These are phyloP conservation scores for pig (Sus scrofa) DNA, from an alignment of 2,113 vertebrate species.

Conservation along the genomic window DNA sequence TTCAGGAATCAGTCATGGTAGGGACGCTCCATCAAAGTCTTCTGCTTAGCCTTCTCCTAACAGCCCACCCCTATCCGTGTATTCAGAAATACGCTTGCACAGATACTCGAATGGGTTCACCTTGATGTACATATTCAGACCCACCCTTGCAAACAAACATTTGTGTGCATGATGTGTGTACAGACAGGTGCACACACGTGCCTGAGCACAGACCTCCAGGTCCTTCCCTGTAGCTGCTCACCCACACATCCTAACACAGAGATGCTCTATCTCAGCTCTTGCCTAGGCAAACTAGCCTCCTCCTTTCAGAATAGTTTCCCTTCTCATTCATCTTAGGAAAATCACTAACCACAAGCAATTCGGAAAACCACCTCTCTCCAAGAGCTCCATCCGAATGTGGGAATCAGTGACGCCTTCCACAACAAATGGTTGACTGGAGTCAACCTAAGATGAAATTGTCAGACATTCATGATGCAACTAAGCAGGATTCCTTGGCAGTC, in stretches of 20 bases:
- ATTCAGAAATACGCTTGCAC: background rate
- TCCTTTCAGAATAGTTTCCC: background rate
- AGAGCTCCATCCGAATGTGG: conserved; percentile 10
- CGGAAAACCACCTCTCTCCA: conserved; percentile 60
- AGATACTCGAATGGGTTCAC: background rate
- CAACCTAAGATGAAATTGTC: background rate
- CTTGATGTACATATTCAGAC: background rate
- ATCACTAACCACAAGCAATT: conserved; percentile 62
- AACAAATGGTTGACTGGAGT: conserved; percentile 40
- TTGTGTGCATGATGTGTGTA: background rate
- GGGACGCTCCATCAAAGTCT: background rate
- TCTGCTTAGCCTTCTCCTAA: background rate
- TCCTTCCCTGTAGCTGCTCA: background rate
- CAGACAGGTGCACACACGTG: background rate
- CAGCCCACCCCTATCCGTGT: fast-evolving
- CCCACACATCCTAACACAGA: background rate
- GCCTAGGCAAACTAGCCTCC: background rate
- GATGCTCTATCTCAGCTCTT: background rate
- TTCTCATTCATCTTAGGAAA: background rate
- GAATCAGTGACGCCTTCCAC: conserved; percentile 14
- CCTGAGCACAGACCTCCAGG: background rate
- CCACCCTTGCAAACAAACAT: background rate
- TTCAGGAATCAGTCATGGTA: conserved; percentile 34
- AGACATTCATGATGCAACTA: conserved; percentile 28
- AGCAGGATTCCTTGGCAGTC: background rate